A percentile compares a stretch with the other conserved stretches of the same genome.
Evolutionary conservation across 2,888 invertebrate genomes (phyloP).

Genomic region (Erebia aethiops): DNA sequence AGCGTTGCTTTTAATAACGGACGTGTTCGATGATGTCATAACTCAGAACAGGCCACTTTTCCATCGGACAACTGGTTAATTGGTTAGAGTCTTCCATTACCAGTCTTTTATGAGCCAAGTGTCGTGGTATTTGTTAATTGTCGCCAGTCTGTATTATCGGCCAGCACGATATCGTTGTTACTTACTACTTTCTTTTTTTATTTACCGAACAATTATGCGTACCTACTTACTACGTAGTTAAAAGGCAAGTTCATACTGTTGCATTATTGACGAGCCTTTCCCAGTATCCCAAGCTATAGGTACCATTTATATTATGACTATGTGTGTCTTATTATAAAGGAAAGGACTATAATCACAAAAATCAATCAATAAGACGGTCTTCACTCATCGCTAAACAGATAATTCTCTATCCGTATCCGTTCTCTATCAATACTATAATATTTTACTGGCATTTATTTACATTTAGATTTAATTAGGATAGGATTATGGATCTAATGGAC

Average conservation of each 20-base stretch:
- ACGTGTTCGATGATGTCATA: constrained; percentile 37
- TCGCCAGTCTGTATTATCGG: constrained; percentile 60
- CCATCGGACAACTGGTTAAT: constrained; percentile 56
- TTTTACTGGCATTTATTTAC: no score
- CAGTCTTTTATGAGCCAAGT: constrained; percentile 60
- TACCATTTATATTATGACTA: neutral
- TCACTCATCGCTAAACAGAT: no score
- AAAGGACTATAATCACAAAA: no score
- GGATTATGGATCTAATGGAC: no score
- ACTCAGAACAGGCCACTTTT: constrained; percentile 32
- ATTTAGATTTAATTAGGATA: no score
- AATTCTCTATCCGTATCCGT: no score
- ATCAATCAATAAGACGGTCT: no score
- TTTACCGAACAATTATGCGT: constrained; percentile 4
- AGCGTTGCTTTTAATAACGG: constrained; percentile 22
- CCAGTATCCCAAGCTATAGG: neutral
- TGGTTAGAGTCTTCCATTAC: constrained; percentile 69
- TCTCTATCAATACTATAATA: no score
- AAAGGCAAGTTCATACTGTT: constrained; percentile 3
- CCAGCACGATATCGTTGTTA: constrained; percentile 42
- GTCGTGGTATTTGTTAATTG: constrained; percentile 71
- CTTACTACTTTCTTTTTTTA: constrained; percentile 36
- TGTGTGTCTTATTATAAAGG: no score
- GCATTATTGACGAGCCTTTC: neutral
- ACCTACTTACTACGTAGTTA: neutral